Percentiles rank a stretch among this genome's conserved stretches.
Conservation (phyloP, 1,140 invertebrate genomes). For the Cepaea nemoralis region DNA sequence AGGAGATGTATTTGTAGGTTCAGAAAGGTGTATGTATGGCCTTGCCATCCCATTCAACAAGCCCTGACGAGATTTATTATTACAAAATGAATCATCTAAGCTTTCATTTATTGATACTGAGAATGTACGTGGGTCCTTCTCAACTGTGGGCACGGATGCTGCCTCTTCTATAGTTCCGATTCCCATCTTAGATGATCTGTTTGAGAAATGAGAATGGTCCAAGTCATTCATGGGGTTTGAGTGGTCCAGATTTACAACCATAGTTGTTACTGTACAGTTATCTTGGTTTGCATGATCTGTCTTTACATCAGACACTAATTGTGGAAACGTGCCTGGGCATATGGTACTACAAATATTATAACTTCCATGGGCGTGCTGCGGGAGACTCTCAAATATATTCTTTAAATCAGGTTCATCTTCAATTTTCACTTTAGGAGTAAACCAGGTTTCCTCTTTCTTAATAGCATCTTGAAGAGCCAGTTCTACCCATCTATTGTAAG, state of each 20-base stretch:
- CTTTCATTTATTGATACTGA: no score
- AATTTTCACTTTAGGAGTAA: neutral
- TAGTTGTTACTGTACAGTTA: neutral
- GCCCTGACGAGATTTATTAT: no score
- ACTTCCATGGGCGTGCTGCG: neutral
- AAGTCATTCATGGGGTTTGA: neutral
- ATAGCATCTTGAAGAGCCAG: neutral
- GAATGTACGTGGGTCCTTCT: no score
- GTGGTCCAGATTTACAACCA: neutral
- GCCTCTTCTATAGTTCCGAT: no score
- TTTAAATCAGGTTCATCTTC: neutral
- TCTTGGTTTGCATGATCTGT: neutral
- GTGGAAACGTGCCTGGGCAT: neutral
- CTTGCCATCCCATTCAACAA: no score
- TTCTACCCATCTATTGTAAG: conserved; percentile 69
- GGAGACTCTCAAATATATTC: conserved; percentile 22
- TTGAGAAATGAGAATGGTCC: no score
- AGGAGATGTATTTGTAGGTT: no score
- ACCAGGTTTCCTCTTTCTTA: neutral
- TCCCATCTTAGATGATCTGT: no score
- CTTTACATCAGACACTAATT: neutral
- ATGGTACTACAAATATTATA: neutral
- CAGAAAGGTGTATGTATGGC: no score
- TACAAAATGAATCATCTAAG: no score
- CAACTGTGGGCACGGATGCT: no score